Percentiles rank a stretch among this genome's conserved stretches.
Conservation (phyloP, 92 coral and sea anemone species). For the Chrysogorgia sp. region DNA sequence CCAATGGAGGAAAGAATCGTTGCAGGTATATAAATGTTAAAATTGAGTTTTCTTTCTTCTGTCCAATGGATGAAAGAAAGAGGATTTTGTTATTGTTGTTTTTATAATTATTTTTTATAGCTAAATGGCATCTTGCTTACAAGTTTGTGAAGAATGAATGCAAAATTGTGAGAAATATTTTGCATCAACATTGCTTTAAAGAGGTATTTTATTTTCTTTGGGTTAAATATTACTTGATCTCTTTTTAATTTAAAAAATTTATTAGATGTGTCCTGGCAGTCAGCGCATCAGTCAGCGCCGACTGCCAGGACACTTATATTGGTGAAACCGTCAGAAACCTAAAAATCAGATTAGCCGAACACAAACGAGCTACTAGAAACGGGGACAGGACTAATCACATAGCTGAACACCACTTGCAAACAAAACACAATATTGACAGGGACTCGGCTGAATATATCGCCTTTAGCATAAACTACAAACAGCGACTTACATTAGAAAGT, state of each 20-base stretch:
- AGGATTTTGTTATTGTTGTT: background rate
- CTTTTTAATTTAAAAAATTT: background rate
- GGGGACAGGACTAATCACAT: too few species aligned
- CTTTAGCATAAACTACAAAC: too few species aligned
- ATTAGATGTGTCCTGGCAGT: background rate
- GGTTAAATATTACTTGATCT: too few species aligned
- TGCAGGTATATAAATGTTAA: conserved; percentile 18
- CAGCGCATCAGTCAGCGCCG: background rate
- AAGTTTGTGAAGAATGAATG: conserved; percentile 99
- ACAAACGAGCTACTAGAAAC: too few species aligned
- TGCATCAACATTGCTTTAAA: conserved; percentile 86
- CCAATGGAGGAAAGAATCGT: background rate
- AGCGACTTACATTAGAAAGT: too few species aligned
- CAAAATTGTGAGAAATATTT: conserved; percentile 90
- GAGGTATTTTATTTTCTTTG: conserved; percentile 65
- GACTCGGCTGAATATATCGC: too few species aligned
- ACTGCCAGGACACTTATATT: too few species aligned
- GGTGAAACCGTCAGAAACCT: too few species aligned
- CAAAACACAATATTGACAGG: background rate
- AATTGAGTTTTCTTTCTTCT: too few species aligned
- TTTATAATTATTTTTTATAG: conserved; percentile 47
- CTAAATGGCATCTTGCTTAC: conserved; percentile 83
- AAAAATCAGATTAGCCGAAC: too few species aligned
- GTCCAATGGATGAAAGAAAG: too few species aligned
- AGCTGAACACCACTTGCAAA: background rate